phyloP scores from a whole-genome alignment of 2,797 vertebrate genomes.

The Enteromius treurensis region DNA sequence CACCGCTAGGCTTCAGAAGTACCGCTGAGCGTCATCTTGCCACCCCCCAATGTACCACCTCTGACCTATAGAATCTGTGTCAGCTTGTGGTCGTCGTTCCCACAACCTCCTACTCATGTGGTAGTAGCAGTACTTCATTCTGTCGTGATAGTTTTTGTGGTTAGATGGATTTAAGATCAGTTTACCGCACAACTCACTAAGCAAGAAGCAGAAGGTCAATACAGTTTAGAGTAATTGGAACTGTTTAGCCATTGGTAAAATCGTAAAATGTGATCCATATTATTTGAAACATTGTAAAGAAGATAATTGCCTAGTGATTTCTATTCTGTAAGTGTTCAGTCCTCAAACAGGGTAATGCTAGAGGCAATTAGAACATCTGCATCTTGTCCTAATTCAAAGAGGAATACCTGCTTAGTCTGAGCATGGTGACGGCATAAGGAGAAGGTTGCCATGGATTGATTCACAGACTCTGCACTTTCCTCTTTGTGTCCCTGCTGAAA shows the following conservation, averaged over 20 bases:
- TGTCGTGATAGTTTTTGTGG: not conserved
- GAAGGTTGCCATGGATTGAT: slow-evolving; percentile 48
- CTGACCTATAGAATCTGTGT: slow-evolving; percentile 33
- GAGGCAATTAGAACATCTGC: slow-evolving; percentile 44
- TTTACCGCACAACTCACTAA: not conserved
- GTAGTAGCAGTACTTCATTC: not conserved
- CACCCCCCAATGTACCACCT: slow-evolving; percentile 48
- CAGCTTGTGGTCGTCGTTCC: not conserved
- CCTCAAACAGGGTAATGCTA: not conserved
- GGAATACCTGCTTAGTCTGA: slow-evolving; percentile 55
- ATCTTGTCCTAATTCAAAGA: slow-evolving; percentile 49
- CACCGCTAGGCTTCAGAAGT: slow-evolving; percentile 65
- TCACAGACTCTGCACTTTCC: slow-evolving; percentile 33
- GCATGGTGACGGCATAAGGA: slow-evolving; percentile 11
- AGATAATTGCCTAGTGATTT: slow-evolving; percentile 3
- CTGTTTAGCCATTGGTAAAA: not conserved
- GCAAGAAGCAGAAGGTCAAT: not conserved
- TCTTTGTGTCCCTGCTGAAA: slow-evolving; percentile 52
- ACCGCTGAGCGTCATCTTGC: slow-evolving; percentile 64
- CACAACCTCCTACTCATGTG: not conserved
- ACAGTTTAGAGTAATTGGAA: not conserved
- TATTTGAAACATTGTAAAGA: slow-evolving; percentile 12
- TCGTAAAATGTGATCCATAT: not conserved
- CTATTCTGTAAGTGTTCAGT: slow-evolving; percentile 15
- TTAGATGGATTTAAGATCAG: not conserved